phyloP scores from a whole-genome alignment of 2,888 invertebrate species.

The Drosophila rubida region DNA sequence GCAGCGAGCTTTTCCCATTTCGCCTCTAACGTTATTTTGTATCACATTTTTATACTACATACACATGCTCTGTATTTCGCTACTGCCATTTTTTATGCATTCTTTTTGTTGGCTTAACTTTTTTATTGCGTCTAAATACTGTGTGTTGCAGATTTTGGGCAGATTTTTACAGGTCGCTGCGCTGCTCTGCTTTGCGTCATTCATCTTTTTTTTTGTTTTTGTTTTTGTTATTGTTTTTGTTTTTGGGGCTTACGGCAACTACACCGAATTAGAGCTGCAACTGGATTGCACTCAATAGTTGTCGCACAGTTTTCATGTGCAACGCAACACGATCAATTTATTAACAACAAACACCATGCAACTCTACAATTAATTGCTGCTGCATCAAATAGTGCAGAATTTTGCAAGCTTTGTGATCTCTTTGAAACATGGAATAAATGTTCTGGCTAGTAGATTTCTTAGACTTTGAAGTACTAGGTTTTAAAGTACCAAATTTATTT shows the following conservation, averaged over 20 bases:
- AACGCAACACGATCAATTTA: too few species aligned
- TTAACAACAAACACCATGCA: too few species aligned
- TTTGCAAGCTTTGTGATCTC: too few species aligned
- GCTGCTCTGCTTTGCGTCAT: constrained; percentile 56
- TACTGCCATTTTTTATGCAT: background rate
- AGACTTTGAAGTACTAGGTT: too few species aligned
- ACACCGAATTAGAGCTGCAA: background rate
- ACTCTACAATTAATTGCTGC: too few species aligned
- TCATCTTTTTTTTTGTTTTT: constrained; percentile 32
- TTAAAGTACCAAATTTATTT: too few species aligned
- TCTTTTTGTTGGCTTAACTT: constrained; percentile 43
- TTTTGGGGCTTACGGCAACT: constrained; percentile 28
- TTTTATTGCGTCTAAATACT: constrained; percentile 42
- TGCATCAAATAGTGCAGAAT: too few species aligned
- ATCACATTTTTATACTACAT: constrained; percentile 29
- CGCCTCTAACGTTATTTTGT: constrained; percentile 50
- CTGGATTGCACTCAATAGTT: too few species aligned
- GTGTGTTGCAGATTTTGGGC: constrained; percentile 58
- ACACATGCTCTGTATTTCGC: background rate
- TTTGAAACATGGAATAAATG: too few species aligned
- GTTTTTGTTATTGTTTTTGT: too few species aligned
- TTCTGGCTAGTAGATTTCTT: too few species aligned
- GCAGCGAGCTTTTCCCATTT: constrained; percentile 30
- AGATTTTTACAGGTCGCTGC: constrained; percentile 69
- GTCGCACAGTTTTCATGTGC: too few species aligned